Percentiles rank a stretch among this genome's conserved stretches.
These are phyloP conservation scores for Dyspetes luteomarginatus DNA, from an alignment of 2,888 invertebrate species.

Conservation along the genomic window DNA sequence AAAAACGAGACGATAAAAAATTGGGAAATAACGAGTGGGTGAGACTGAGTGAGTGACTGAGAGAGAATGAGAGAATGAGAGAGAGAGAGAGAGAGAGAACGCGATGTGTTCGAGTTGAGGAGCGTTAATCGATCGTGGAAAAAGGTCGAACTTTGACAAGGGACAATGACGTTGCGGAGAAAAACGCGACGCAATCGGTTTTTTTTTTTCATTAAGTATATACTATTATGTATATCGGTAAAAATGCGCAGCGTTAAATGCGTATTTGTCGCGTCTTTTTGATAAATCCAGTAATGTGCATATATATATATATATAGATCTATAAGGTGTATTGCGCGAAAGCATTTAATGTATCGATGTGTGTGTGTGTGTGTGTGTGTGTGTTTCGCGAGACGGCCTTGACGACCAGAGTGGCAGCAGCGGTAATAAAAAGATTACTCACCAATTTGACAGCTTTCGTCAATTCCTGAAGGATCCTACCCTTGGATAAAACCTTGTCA, in stretches of 20 bases:
- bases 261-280: neutral
- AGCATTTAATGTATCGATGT: conserved; percentile 8
- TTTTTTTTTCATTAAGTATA: neutral
- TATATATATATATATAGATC: neutral
- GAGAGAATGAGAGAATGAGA: too few relatives aligned
- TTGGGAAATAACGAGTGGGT: too few relatives aligned
- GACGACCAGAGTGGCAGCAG: conserved; percentile 55
- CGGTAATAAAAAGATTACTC: conserved; percentile 68
- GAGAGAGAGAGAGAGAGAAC: too few relatives aligned
- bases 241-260: neutral
- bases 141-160: conserved; percentile 44
- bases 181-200: conserved; percentile 14
- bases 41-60: too few relatives aligned
- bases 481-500: conserved; percentile 81
- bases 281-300: neutral
- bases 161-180: conserved; percentile 14
- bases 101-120: too few relatives aligned
- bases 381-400: conserved; percentile 57
- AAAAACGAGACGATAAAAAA: too few relatives aligned
- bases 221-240: too few relatives aligned
- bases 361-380: conserved; percentile 14
- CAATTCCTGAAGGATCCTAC: conserved; percentile 81
- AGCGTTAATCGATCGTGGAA: conserved; percentile 47
- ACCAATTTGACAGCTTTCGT: conserved; percentile 83
- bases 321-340: neutral